Conservation (phyloP, 2,113 vertebrate species). For the Saiga tatarica region DNA sequence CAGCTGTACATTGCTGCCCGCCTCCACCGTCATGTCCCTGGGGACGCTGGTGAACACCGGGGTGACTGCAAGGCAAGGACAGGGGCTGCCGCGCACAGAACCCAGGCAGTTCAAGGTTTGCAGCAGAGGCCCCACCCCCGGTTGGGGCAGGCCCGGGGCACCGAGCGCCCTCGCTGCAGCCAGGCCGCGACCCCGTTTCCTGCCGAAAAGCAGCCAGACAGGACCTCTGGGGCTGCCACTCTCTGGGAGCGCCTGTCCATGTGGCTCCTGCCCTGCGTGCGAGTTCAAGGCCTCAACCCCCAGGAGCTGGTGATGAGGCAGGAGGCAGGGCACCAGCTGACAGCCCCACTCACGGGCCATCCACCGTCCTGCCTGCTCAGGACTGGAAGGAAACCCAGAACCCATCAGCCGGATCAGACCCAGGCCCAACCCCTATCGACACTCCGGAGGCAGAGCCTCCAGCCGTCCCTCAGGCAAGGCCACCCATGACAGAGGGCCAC, state of each 20-base stretch:
- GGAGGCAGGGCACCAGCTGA: neutral
- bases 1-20: conserved; percentile 94
- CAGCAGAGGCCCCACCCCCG: rapidly evolving
- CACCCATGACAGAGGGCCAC: neutral
- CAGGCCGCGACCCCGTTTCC: neutral
- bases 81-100: rapidly evolving
- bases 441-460: neutral
- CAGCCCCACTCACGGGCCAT: neutral
- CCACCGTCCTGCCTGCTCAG: neutral
- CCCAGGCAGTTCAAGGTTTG: rapidly evolving
- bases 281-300: neutral
- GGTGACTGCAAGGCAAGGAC: conserved; percentile 86
- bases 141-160: neutral
- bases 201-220: neutral
- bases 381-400: neutral
- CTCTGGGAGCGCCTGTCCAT: neutral
- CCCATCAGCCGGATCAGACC: rapidly evolving
- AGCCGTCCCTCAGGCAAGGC: neutral
- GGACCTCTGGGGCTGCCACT: neutral
- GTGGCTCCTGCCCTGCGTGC: neutral
- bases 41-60: conserved; percentile 95
- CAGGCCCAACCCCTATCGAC: neutral
- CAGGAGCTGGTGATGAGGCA: neutral
- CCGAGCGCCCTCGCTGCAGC: rapidly evolving
- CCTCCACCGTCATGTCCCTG: conserved; percentile 94